Evolutionary conservation across 2,888 invertebrate species (phyloP).

Genomic region (Agrotis clavis): DNA sequence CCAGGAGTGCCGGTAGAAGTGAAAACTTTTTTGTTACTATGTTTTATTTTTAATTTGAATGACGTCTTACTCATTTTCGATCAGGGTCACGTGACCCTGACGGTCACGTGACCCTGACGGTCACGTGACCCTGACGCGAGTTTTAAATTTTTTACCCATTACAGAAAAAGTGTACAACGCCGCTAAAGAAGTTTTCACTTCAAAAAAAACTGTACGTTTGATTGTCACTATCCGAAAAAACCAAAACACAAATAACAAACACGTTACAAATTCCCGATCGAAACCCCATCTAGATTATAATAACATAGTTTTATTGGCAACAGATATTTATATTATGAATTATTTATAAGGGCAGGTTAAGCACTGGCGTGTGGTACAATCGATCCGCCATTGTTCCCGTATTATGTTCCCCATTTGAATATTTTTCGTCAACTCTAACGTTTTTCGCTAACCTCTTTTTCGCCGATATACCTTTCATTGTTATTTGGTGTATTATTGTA

Average conservation of each 20-base stretch:
- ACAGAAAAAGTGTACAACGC: no score
- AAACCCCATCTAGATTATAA: conserved; percentile 46
- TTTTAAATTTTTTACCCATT: no score
- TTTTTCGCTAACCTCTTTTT: conserved; percentile 73
- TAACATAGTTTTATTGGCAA: conserved; percentile 53
- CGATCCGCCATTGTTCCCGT: conserved; percentile 69
- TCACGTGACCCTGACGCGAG: no score
- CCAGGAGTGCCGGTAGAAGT: no score
- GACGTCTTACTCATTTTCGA: no score
- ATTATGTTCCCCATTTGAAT: conserved; percentile 80
- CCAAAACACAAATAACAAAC: conserved; percentile 18
- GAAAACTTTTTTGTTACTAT: no score
- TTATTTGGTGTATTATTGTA: conserved; percentile 37
- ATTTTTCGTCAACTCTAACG: conserved; percentile 75
- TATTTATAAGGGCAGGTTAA: conserved; percentile 69
- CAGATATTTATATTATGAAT: conserved; percentile 63
- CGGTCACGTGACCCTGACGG: no score
- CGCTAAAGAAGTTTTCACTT: no score
- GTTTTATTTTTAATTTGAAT: no score
- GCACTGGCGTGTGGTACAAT: conserved; percentile 58
- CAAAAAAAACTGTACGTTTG: conserved; percentile 9
- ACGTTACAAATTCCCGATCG: conserved; percentile 28
- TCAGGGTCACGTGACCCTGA: no score
- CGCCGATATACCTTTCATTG: conserved; percentile 51
- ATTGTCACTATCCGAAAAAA: conserved; percentile 11